These are phyloP conservation scores for Oostethus manadensis DNA, from an alignment of 2,113 vertebrate genomes.

Conservation along the genomic window DNA sequence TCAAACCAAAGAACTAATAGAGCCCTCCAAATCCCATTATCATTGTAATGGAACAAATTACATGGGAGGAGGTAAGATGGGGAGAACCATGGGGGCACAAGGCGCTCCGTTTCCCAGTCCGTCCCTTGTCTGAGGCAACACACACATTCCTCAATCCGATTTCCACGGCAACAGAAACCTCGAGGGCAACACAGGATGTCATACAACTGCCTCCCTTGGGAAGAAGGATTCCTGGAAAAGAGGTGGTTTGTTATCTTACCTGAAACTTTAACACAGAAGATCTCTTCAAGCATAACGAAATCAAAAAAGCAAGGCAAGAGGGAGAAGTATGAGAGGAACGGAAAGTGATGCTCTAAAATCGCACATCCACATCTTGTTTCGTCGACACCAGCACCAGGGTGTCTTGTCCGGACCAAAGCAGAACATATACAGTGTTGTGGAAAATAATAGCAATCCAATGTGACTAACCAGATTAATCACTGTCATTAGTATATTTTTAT, in stretches of 20 bases:
- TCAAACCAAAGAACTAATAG: conserved; percentile 62
- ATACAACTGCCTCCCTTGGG: conserved; percentile 38
- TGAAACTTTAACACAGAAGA: conserved; percentile 27
- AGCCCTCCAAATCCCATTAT: conserved; percentile 69
- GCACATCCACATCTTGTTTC: background rate
- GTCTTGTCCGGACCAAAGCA: background rate
- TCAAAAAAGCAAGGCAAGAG: background rate
- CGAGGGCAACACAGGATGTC: conserved; percentile 26
- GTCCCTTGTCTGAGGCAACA: conserved; percentile 21
- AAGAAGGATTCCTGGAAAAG: conserved; percentile 22
- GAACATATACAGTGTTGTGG: background rate
- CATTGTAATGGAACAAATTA: conserved; percentile 64
- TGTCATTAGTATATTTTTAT: too few species aligned
- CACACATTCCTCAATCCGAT: conserved; percentile 12
- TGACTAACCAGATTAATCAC: too few species aligned
- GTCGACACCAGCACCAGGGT: background rate
- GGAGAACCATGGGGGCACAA: conserved; percentile 34
- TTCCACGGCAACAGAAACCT: conserved; percentile 23
- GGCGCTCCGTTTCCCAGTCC: conserved; percentile 19
- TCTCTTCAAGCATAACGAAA: conserved; percentile 21
- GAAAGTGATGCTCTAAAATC: background rate
- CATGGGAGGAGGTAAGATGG: conserved; percentile 46
- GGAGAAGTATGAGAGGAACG: background rate
- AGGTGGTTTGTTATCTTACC: conserved; percentile 22
- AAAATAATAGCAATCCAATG: too few species aligned